Conservation (phyloP, 1,140 invertebrate genomes). For the Oedothorax gibbosus region DNA sequence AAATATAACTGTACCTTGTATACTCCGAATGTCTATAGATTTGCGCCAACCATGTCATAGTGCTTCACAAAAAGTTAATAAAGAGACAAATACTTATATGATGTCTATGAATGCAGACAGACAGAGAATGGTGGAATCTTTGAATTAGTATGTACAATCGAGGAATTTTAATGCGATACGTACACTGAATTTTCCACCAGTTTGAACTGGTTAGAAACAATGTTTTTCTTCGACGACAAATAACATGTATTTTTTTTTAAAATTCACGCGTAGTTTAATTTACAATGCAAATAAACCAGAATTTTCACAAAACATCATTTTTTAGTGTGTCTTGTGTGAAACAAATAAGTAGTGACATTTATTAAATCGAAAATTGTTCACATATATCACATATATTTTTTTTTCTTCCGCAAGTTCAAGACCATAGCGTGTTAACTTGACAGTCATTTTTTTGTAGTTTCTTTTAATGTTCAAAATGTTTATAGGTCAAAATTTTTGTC, state of each 20-base stretch:
- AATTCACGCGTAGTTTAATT: conserved; percentile 13
- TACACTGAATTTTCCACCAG: conserved; percentile 40
- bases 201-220: conserved; percentile 12
- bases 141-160: conserved; percentile 32
- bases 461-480: too few species aligned
- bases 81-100: conserved; percentile 17
- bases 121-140: conserved; percentile 1
- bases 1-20: conserved; percentile 54
- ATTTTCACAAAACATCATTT: conserved; percentile 17
- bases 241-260: conserved; percentile 25
- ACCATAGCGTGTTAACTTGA: conserved; percentile 5
- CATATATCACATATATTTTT: conserved; percentile 46
- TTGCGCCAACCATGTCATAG: conserved; percentile 3
- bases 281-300: conserved; percentile 43
- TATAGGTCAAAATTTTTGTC: too few species aligned
- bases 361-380: conserved; percentile 42
- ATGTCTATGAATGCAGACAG: conserved; percentile 33
- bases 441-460: too few species aligned
- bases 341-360: conserved; percentile 14
- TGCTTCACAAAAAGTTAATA: conserved; percentile 50
- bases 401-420: conserved; percentile 27
- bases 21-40: conserved; percentile 42
- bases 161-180: conserved; percentile 34
- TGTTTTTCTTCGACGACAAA: conserved; percentile 3
- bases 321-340: neutral